Evolutionary conservation across 2,888 invertebrate species (phyloP).

Genomic region (Chalcis sispes): DNA sequence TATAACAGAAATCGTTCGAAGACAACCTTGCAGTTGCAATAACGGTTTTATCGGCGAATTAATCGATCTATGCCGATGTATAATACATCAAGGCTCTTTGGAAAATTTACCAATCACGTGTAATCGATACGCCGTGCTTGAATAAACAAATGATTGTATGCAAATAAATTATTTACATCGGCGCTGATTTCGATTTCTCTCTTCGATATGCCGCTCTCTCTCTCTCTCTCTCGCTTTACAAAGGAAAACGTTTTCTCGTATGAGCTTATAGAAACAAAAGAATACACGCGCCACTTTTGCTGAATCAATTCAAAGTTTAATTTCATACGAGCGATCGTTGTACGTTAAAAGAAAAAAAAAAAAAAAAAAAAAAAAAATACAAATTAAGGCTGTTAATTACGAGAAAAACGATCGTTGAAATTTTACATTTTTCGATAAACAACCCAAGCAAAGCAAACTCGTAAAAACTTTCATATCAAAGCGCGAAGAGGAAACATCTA

Average conservation of each 20-base stretch:
- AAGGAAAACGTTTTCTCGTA: not conserved
- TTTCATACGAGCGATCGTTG: no score
- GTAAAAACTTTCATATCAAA: not conserved
- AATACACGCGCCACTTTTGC: no score
- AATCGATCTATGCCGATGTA: slow-evolving; percentile 35
- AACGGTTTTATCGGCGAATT: not conserved
- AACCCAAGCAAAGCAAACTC: no score
- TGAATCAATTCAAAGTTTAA: no score
- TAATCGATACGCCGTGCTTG: not conserved
- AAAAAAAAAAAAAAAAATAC: no score
- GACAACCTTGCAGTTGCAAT: slow-evolving; percentile 14
- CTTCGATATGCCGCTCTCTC: no score
- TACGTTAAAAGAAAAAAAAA: no score
- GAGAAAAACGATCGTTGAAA: no score
- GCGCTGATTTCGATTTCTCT: not conserved
- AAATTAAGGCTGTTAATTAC: no score
- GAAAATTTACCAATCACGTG: not conserved
- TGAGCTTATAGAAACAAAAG: no score
- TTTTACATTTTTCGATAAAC: no score
- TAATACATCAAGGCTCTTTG: slow-evolving; percentile 9
- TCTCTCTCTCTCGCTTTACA: no score
- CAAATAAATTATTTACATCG: not conserved
- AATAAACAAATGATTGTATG: not conserved
- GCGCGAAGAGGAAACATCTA: not conserved
- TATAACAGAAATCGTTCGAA: slow-evolving; percentile 21